Conservation (phyloP, 2,113 vertebrate genomes). For the Mirounga angustirostris region DNA sequence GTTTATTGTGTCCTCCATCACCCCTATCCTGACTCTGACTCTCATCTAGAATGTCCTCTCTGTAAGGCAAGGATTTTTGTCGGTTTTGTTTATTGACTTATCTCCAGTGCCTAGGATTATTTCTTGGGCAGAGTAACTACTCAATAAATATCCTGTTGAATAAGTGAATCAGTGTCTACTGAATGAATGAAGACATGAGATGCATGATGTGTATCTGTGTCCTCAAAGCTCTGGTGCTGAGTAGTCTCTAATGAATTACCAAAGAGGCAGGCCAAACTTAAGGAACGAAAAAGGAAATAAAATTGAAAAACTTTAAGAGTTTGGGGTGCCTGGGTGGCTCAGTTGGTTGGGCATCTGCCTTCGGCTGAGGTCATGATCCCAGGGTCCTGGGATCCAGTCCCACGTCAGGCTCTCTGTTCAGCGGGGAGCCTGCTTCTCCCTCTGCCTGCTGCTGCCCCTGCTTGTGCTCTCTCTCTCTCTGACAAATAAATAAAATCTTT, state of each 20-base stretch:
- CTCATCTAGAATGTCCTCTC: not conserved
- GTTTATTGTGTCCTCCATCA: not conserved
- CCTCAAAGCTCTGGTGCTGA: not conserved
- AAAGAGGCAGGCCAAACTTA: constrained; percentile 26
- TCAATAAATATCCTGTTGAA: constrained; percentile 16
- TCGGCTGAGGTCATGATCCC: not conserved
- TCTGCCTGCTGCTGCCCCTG: not conserved
- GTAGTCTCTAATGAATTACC: not conserved
- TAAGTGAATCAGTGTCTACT: not conserved
- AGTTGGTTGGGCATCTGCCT: not conserved
- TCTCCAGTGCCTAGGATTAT: not conserved
- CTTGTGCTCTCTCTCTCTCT: not conserved
- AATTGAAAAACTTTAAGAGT: not conserved
- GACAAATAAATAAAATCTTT: not conserved
- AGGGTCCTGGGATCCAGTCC: not conserved
- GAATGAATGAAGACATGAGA: constrained; percentile 11
- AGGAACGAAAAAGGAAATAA: constrained; percentile 34
- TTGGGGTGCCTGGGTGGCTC: not conserved
- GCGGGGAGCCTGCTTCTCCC: not conserved
- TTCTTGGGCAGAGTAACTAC: not conserved
- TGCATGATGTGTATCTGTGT: not conserved
- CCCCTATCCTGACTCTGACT: not conserved
- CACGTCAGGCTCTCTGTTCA: not conserved
- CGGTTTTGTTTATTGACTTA: not conserved
- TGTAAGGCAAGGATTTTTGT: not conserved